Evolutionary conservation across 2,797 vertebrate genomes (phyloP).

Genomic region (Silurus lanzhouensis): DNA sequence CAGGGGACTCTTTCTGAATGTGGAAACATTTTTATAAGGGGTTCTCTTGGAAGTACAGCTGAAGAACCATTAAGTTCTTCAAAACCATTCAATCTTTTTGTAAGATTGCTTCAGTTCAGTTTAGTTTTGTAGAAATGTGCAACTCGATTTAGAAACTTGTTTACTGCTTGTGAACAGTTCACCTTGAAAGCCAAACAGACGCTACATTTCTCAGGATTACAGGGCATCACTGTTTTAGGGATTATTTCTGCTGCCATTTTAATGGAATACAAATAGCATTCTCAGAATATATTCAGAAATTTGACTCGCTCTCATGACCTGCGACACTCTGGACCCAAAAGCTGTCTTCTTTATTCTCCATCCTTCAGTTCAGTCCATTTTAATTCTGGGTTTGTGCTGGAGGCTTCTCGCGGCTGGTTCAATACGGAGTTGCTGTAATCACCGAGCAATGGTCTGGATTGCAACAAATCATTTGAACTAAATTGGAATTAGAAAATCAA

Average conservation of each 20-base stretch:
- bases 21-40: background rate
- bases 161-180: background rate
- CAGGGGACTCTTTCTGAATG: background rate
- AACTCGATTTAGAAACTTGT: background rate
- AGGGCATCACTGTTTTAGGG: background rate
- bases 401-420: background rate
- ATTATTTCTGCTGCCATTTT: background rate
- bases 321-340: background rate
- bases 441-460: conserved; percentile 19
- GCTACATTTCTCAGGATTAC: background rate
- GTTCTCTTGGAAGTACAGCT: background rate
- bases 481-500: conserved; percentile 36
- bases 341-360: background rate
- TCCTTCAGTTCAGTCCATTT: background rate
- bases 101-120: background rate
- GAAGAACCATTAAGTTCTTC: background rate
- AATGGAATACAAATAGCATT: background rate
- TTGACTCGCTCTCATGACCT: background rate
- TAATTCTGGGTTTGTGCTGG: conserved; percentile 9
- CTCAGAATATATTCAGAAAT: background rate
- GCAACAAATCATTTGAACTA: conserved; percentile 32
- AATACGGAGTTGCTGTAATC: conserved; percentile 7
- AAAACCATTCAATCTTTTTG: background rate
- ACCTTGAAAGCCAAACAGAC: background rate
- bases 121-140: background rate